A percentile compares a stretch with the other conserved stretches of the same genome.
These are phyloP conservation scores for Ellobium chinense DNA, from an alignment of 2,888 invertebrate genomes.

Conservation along the genomic window DNA sequence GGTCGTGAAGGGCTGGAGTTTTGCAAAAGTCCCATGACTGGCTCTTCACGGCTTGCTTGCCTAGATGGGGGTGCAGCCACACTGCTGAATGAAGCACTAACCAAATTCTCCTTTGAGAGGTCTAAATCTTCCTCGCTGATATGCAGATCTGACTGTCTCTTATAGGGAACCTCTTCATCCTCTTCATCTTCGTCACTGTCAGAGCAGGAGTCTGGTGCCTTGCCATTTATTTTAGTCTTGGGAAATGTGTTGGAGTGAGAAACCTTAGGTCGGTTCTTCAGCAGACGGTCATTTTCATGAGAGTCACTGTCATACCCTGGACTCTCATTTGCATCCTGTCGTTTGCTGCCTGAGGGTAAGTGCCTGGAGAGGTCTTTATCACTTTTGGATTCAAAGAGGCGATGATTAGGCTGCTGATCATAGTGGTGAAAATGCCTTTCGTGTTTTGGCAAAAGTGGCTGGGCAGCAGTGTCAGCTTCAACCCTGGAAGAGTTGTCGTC, in stretches of 20 bases:
- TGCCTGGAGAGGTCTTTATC: slow-evolving; percentile 19
- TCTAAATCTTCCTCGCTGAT: slow-evolving; percentile 36
- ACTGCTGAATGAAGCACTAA: slow-evolving; percentile 23
- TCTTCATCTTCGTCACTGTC: slow-evolving; percentile 28
- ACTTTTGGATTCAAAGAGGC: slow-evolving; percentile 27
- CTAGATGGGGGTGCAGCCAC: slow-evolving; percentile 9
- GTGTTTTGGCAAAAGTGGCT: slow-evolving; percentile 15
- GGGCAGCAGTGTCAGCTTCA: slow-evolving; percentile 25
- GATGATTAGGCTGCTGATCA: background rate
- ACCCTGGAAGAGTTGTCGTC: background rate
- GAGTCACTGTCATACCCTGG: background rate
- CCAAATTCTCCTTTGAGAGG: slow-evolving; percentile 26
- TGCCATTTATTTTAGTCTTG: slow-evolving; percentile 22
- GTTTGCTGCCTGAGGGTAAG: background rate
- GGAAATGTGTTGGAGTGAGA: slow-evolving; percentile 40
- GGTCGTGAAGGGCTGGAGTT: background rate
- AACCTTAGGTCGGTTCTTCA: background rate
- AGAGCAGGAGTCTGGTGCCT: background rate
- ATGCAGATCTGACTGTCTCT: slow-evolving; percentile 51
- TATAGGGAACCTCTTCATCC: background rate
- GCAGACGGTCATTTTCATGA: background rate
- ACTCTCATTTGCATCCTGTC: background rate
- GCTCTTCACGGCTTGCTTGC: slow-evolving; percentile 11
- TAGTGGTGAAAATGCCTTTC: background rate
- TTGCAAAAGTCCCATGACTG: background rate